phyloP scores from a whole-genome alignment of 2,888 invertebrate species.

The Zelleria hepariella region DNA sequence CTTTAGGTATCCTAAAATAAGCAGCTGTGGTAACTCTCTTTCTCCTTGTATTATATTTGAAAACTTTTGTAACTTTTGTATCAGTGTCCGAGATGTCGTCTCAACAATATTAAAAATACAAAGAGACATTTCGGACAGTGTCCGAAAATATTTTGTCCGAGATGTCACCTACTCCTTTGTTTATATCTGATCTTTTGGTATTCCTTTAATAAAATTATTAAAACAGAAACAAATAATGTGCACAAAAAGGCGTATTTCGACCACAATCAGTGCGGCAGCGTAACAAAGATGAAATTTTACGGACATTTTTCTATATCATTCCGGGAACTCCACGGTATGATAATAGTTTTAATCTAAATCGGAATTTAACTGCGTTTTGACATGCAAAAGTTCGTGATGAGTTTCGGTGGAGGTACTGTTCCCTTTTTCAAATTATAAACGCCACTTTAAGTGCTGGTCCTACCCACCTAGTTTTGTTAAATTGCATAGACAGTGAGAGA shows the following conservation, averaged over 20 bases:
- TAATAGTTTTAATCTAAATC: conserved; percentile 50
- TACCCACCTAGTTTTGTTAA: not conserved
- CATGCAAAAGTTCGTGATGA: conserved; percentile 33
- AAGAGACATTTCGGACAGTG: no score
- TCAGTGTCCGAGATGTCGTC: no score
- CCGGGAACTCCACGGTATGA: conserved; percentile 52
- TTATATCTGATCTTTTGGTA: no score
- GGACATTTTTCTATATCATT: conserved; percentile 66
- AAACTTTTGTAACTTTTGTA: no score
- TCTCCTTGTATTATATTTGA: no score
- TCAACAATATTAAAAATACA: no score
- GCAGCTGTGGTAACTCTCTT: no score
- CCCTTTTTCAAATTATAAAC: conserved; percentile 4
- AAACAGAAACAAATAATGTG: not conserved
- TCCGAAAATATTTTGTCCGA: no score
- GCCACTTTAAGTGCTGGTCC: not conserved
- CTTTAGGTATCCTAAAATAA: no score
- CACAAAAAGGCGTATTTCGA: not conserved
- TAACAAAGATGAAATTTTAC: conserved; percentile 62
- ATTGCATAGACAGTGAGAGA: not conserved
- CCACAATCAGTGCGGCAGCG: conserved; percentile 20
- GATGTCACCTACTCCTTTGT: no score
- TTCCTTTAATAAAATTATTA: not conserved
- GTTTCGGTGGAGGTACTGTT: conserved; percentile 1
- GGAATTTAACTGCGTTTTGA: conserved; percentile 41